A percentile compares a stretch with the other conserved stretches of the same genome.
Evolutionary conservation across 2,888 invertebrate species (phyloP).

Genomic region (Schrankia costaestrigalis): DNA sequence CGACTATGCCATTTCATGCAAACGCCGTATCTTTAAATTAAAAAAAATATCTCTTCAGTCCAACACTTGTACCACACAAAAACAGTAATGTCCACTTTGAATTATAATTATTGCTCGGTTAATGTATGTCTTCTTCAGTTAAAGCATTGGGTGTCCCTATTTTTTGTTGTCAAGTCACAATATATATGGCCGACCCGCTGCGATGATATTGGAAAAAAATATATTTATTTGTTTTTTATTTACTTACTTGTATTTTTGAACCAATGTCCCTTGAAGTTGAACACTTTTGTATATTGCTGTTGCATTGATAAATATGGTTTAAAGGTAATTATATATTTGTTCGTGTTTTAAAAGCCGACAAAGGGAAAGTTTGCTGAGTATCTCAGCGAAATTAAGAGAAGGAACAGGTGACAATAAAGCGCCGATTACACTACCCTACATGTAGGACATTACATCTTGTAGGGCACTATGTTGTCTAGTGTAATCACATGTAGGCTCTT

Average conservation of each 20-base stretch:
- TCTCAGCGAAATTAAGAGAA: too few species aligned
- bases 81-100: conserved; percentile 69
- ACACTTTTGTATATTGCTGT: too few species aligned
- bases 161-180: conserved; percentile 61
- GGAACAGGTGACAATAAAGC: too few species aligned
- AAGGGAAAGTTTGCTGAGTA: too few species aligned
- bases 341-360: too few species aligned
- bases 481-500: too few species aligned
- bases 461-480: too few species aligned
- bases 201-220: conserved; percentile 56
- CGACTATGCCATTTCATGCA: not conserved
- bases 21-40: not conserved
- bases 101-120: conserved; percentile 74
- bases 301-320: too few species aligned
- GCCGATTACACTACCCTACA: too few species aligned
- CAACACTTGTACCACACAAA: conserved; percentile 29
- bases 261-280: conserved; percentile 24
- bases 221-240: conserved; percentile 29
- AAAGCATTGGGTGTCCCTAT: conserved; percentile 72
- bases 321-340: too few species aligned
- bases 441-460: too few species aligned
- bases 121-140: conserved; percentile 78
- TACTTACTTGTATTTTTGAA: conserved; percentile 8
- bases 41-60: conserved; percentile 21
- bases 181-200: conserved; percentile 61